Evolutionary conservation across 1,140 invertebrate genomes (phyloP).

Genomic region (Adoxophyes honmai): DNA sequence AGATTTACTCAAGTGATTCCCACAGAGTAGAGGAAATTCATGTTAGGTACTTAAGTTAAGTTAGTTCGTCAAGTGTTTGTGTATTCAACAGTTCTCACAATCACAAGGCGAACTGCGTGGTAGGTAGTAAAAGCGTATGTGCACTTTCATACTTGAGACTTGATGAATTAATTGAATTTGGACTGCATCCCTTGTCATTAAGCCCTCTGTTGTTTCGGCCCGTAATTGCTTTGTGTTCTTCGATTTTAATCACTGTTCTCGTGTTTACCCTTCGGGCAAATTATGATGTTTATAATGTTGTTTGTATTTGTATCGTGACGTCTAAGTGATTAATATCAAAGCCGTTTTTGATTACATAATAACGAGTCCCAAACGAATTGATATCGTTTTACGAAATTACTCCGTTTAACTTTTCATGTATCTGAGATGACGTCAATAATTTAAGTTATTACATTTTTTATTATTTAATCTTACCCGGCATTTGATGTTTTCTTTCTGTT

Average conservation of each 20-base stretch:
- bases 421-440: conserved; percentile 3
- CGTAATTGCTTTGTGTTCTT: conserved; percentile 37
- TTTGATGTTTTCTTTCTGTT: background rate
- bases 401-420: conserved; percentile 17
- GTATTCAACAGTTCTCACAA: conserved; percentile 17
- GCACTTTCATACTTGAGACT: conserved; percentile 1
- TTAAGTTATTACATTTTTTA: background rate
- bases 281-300: conserved; percentile 45
- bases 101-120: background rate
- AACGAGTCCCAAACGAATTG: conserved; percentile 21
- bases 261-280: conserved; percentile 39
- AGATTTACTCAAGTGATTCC: background rate
- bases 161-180: conserved; percentile 34
- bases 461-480: conserved; percentile 2
- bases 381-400: conserved; percentile 27
- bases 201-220: conserved; percentile 20
- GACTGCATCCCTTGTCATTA: conserved; percentile 29
- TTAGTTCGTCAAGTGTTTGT: conserved; percentile 20
- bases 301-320: conserved; percentile 51
- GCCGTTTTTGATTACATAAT: conserved; percentile 57
- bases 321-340: conserved; percentile 46
- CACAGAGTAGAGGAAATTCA: background rate
- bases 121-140: conserved; percentile 2
- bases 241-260: conserved; percentile 39
- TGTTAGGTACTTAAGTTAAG: conserved; percentile 5